Percentiles rank a stretch among this genome's conserved stretches.
These are phyloP conservation scores for Oedothorax gibbosus DNA, from an alignment of 1,140 invertebrate genomes.

Conservation along the genomic window DNA sequence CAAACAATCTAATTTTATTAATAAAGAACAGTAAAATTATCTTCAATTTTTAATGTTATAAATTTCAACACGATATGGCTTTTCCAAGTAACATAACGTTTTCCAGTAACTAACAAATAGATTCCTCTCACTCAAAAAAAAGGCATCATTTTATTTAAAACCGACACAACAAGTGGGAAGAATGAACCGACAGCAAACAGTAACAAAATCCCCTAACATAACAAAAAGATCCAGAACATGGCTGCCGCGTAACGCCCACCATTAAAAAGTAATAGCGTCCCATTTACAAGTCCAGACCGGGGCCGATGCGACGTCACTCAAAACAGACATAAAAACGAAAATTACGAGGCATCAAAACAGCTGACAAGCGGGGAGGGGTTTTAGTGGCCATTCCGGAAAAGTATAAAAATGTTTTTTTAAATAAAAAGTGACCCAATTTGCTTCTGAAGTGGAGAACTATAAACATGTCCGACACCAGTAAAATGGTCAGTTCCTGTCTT, in stretches of 20 bases:
- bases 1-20: too few species aligned
- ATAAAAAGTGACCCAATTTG: conserved; percentile 56
- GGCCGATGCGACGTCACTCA: conserved; percentile 20
- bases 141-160: too few species aligned
- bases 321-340: conserved; percentile 19
- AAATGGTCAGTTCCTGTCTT: conserved; percentile 30
- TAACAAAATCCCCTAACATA: too few species aligned
- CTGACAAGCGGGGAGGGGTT: conserved; percentile 12
- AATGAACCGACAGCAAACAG: too few species aligned
- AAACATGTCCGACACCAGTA: conserved; percentile 36
- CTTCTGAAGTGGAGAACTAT: conserved; percentile 20
- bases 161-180: too few species aligned
- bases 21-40: too few species aligned
- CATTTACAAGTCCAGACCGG: conserved; percentile 12
- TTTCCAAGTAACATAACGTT: too few species aligned
- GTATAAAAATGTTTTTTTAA: conserved; percentile 4
- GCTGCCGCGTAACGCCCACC: conserved; percentile 30
- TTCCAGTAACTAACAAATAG: too few species aligned
- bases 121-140: too few species aligned
- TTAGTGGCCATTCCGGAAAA: conserved; percentile 52
- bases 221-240: too few species aligned
- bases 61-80: too few species aligned
- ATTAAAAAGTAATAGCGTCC: conserved; percentile 37
- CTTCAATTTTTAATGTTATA: too few species aligned
- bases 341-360: conserved; percentile 15